Evolutionary conservation across 1,140 invertebrate genomes (phyloP).

Genomic region (Harpegnathos saltator): DNA sequence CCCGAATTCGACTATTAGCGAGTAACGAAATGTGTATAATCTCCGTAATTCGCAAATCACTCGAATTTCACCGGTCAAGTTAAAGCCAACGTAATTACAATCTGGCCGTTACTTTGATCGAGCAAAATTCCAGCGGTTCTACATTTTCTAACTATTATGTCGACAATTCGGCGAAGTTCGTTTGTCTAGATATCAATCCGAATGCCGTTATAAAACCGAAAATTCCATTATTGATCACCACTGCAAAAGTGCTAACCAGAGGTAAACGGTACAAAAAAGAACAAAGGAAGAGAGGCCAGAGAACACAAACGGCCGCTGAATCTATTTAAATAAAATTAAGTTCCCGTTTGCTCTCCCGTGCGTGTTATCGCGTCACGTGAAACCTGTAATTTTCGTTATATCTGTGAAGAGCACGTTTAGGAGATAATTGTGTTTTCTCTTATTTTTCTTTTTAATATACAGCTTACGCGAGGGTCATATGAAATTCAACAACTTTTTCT

Average conservation of each 20-base stretch:
- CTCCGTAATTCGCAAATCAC: conserved; percentile 31
- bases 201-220: background rate
- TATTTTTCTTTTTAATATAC: conserved; percentile 1
- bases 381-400: background rate
- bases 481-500: conserved; percentile 28
- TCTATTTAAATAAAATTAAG: conserved; percentile 36
- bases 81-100: background rate
- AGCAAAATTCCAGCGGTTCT: background rate
- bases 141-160: background rate
- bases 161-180: background rate
- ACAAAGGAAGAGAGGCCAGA: background rate
- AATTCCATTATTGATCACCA: background rate
- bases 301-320: background rate
- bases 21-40: conserved; percentile 41
- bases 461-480: background rate
- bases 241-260: background rate
- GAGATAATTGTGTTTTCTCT: background rate
- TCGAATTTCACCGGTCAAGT: conserved; percentile 13
- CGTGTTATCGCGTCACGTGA: background rate
- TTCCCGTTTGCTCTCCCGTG: background rate
- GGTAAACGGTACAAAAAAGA: background rate
- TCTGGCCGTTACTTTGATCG: background rate
- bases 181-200: background rate
- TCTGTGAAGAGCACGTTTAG: conserved; percentile 4
- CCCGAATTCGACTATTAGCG: background rate